A percentile compares a stretch with the other conserved stretches of the same genome.
Evolutionary conservation across 2,888 invertebrate genomes (phyloP).

Genomic region (Sphaerophoria taeniata): DNA sequence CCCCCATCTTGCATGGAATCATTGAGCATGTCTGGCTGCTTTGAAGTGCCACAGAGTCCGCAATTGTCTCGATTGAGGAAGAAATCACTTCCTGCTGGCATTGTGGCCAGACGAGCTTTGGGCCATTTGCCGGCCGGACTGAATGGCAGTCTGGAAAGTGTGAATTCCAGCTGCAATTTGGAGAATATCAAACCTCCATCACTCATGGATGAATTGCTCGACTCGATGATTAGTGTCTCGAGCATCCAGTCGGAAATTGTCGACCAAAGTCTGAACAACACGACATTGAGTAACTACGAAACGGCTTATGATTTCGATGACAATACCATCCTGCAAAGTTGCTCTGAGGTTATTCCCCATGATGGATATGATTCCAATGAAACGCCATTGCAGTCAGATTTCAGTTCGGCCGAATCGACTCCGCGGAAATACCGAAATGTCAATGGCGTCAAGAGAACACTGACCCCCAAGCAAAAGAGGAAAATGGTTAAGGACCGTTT

Average conservation of each 20-base stretch:
- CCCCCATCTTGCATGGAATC: conserved; percentile 92
- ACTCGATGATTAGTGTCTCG: conserved; percentile 93
- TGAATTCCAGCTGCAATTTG: conserved; percentile 86
- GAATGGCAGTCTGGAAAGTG: conserved; percentile 87
- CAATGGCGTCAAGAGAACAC: conserved; percentile 77
- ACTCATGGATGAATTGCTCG: conserved; percentile 89
- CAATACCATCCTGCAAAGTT: conserved; percentile 84
- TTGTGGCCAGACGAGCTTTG: conserved; percentile 89
- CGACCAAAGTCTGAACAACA: conserved; percentile 83
- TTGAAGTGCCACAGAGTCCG: conserved; percentile 81
- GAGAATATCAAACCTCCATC: conserved; percentile 94
- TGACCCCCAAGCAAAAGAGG: conserved; percentile 91
- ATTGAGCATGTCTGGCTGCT: conserved; percentile 84
- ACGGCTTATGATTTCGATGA: conserved; percentile 83
- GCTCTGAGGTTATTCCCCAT: conserved; percentile 82
- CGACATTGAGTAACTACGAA: conserved; percentile 82
- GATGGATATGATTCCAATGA: conserved; percentile 82
- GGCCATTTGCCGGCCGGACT: conserved; percentile 81
- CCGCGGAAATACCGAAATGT: conserved; percentile 85
- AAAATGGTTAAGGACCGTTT: conserved; percentile 90
- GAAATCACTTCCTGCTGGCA: conserved; percentile 88
- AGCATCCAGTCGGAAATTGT: conserved; percentile 92
- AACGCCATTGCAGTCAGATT: conserved; percentile 88
- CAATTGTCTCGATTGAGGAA: conserved; percentile 84
- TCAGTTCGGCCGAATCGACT: conserved; percentile 90